Base-by-base conservation (phyloP, 2,888 invertebrate species). In the Callimorpha dominula region DNA sequence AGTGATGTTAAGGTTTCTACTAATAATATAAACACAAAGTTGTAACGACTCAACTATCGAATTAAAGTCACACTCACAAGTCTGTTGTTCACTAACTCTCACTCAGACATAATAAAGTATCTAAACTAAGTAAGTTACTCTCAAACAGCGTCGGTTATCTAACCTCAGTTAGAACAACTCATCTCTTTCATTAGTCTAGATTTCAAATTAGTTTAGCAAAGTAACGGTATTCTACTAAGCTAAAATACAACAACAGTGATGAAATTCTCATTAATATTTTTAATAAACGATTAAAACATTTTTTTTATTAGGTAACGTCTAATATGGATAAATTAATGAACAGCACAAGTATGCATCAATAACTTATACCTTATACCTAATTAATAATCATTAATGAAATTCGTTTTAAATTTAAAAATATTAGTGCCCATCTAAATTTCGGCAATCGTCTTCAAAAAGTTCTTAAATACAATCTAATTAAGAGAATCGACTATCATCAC, bases 11-110 rank as follows among this genome's bases (percentile, higher is more conserved):
- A 46, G 9, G 43, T 46, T 46, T 46, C 43, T 46, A 46, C 43
- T 46, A 8, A 46, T 9, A 4, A 46, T 46, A 46, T 9, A 46
- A 73, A 73, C 60, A 71, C 46, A 17, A 62, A 81, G 65, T 81
- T 75, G 14, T 40, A 54, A 62, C 31, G 42, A 63, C 52, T 62
- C 63, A 1, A 20, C 68, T 69, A 71, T 78, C 72, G 40, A 64
- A 68, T 70, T 72, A 17, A 31, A 64, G 54, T 68, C 50, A 31
- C 40, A 57, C 20, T n/a, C 9, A 57, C 60, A 31, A 46, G 49
- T 62, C 31, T 72, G 17, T 65, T 73, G 74, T 65, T 69, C 65
- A 57, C 9, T 57, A 57, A 20, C 57, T 57, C 57, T 57, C 57
- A 57, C 20, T 57, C 20, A 57, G 9, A 20, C 57, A n/a, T 52